Evolutionary conservation across 2,113 vertebrate species (phyloP).

Genomic region (Apus apus): DNA sequence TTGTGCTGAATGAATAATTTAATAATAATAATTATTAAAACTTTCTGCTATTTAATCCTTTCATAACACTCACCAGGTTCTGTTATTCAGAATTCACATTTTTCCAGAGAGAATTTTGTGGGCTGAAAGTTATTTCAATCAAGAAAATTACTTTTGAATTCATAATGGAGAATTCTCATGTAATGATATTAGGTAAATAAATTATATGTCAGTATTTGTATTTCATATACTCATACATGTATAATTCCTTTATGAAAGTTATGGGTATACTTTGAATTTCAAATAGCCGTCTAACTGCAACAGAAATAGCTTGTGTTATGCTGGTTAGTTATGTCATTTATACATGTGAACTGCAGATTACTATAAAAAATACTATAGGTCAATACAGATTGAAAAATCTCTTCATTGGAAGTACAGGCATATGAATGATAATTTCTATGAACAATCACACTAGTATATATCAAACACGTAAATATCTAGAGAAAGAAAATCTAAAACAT

Average conservation of each 20-base stretch:
- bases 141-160: constrained; percentile 18
- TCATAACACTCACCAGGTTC: neutral
- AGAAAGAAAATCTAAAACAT: neutral
- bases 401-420: neutral
- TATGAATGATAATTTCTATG: neutral
- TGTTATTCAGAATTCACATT: neutral
- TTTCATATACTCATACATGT: constrained; percentile 19
- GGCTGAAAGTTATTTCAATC: neutral
- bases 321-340: neutral
- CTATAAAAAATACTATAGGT: neutral
- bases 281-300: neutral
- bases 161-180: neutral
- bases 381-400: neutral
- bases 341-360: neutral
- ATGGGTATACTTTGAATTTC: neutral
- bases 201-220: constrained; percentile 10
- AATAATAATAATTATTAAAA: neutral
- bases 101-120: neutral
- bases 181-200: constrained; percentile 20
- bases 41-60: neutral
- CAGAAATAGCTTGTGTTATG: neutral
- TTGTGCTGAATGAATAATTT: neutral
- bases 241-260: constrained; percentile 13
- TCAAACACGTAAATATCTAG: neutral
- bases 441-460: neutral